phyloP scores from a whole-genome alignment of 23 tunicate species.

The Trididemnum miniatum region DNA sequence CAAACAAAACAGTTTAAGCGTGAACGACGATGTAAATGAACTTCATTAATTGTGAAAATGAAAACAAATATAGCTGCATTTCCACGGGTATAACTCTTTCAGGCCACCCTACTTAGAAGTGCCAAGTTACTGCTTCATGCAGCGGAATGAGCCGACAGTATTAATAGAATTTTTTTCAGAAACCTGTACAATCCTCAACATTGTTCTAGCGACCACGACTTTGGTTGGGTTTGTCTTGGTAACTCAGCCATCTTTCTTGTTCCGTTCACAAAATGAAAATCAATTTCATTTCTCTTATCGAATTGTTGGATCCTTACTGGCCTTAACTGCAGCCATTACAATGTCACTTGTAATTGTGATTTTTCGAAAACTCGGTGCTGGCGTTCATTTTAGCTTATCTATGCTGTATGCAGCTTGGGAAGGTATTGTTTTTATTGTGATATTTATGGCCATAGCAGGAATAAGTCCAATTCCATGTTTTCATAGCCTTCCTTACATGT shows the following conservation, averaged over 20 bases:
- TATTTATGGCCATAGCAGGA: conserved; percentile 9
- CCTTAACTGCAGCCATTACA: background rate
- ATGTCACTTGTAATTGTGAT: background rate
- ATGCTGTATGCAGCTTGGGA: background rate
- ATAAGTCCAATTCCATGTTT: conserved; percentile 7
- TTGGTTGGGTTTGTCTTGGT: conserved; percentile 30
- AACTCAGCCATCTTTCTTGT: conserved; percentile 33
- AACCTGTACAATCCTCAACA: conserved; percentile 12
- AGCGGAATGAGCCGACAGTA: too few species aligned
- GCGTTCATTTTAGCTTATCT: conserved; percentile 30
- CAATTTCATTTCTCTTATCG: background rate
- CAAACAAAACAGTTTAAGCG: too few species aligned
- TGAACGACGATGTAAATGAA: too few species aligned
- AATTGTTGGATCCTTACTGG: conserved; percentile 7
- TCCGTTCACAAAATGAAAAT: background rate
- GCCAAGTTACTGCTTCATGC: too few species aligned
- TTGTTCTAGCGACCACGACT: conserved; percentile 4
- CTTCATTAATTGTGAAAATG: too few species aligned
- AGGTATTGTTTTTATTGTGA: conserved; percentile 15
- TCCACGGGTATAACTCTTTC: too few species aligned
- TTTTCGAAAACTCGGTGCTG: conserved; percentile 25
- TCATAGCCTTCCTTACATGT: background rate
- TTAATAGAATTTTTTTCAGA: too few species aligned
- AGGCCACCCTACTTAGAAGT: too few species aligned
- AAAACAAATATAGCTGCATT: too few species aligned